These are phyloP conservation scores for Meteorus cinctellus DNA, from an alignment of 2,888 invertebrate species.

Conservation along the genomic window DNA sequence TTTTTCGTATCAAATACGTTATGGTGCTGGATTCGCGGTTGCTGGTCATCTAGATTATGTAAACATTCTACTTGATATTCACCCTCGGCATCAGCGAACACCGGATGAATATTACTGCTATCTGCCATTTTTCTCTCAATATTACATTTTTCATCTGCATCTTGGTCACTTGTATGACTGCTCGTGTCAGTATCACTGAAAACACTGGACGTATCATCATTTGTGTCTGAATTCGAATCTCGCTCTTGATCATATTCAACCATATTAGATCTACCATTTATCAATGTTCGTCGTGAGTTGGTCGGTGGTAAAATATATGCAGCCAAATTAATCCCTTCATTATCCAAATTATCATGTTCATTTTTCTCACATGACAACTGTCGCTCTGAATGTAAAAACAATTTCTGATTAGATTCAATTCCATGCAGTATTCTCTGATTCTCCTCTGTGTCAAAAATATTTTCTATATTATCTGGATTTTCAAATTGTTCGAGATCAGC, in stretches of 20 bases:
- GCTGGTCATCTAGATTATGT: constrained; percentile 53
- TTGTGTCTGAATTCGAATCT: constrained; percentile 55
- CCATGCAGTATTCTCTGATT: constrained; percentile 59
- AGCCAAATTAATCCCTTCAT: constrained; percentile 50
- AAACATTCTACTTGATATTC: constrained; percentile 62
- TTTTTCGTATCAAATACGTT: constrained; percentile 46
- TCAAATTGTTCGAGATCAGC: constrained; percentile 38
- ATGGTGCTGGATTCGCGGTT: constrained; percentile 52
- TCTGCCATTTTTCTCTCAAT: constrained; percentile 57
- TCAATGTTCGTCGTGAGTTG: constrained; percentile 54
- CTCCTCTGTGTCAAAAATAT: constrained; percentile 52
- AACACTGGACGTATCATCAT: constrained; percentile 60
- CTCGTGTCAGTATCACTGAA: constrained; percentile 56
- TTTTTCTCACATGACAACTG: constrained; percentile 53
- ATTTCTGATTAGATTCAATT: constrained; percentile 55
- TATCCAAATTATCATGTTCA: constrained; percentile 52
- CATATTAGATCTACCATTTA: constrained; percentile 56
- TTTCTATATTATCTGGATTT: constrained; percentile 24
- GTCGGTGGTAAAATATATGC: constrained; percentile 61
- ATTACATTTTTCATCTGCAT: constrained; percentile 58
- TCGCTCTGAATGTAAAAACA: constrained; percentile 48
- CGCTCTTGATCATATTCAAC: constrained; percentile 50
- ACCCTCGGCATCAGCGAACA: constrained; percentile 34
- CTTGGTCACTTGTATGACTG: constrained; percentile 48
- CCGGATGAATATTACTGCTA: constrained; percentile 35